These are phyloP conservation scores for Chaetodon auriga DNA, from an alignment of 2,113 vertebrate species.

Conservation along the genomic window DNA sequence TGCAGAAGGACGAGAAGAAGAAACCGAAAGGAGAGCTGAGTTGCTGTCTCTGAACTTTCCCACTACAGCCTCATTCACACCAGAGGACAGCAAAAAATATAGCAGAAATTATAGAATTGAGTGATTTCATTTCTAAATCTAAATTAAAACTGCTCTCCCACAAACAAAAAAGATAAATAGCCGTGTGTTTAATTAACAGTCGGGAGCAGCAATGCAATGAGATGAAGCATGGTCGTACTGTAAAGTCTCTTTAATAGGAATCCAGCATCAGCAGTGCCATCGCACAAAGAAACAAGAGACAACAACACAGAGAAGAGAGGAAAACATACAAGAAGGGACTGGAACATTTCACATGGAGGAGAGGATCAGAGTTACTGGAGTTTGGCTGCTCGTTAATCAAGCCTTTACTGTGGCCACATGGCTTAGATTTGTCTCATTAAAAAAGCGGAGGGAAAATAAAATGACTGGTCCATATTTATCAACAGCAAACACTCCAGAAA, in stretches of 20 bases:
- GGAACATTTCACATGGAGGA: constrained; percentile 37
- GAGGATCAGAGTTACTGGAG: constrained; percentile 32
- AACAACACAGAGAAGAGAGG: constrained; percentile 48
- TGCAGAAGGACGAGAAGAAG: constrained; percentile 43
- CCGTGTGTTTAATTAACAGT: neutral
- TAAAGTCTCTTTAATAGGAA: constrained; percentile 83
- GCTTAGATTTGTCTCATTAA: constrained; percentile 45
- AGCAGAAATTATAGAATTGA: neutral
- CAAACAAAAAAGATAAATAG: too few species aligned
- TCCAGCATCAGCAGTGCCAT: constrained; percentile 79
- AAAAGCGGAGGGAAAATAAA: neutral
- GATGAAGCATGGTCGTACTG: constrained; percentile 43
- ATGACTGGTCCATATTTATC: neutral
- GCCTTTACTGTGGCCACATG: constrained; percentile 41
- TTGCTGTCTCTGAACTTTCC: constrained; percentile 12
- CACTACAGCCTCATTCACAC: constrained; percentile 1
- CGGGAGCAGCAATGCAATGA: constrained; percentile 27
- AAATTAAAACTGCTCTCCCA: constrained; percentile 12
- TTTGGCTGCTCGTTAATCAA: constrained; percentile 5
- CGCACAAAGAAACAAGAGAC: constrained; percentile 62
- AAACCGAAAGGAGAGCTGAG: neutral
- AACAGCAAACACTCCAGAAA: constrained; percentile 19
- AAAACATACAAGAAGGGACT: constrained; percentile 26
- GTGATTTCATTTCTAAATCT: constrained; percentile 4
- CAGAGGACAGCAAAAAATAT: neutral